Evolutionary conservation across 2,797 vertebrate species (phyloP), one percentile per base, ranked within the genome.

Genomic region (Acanthurus leucopareius): DNA sequence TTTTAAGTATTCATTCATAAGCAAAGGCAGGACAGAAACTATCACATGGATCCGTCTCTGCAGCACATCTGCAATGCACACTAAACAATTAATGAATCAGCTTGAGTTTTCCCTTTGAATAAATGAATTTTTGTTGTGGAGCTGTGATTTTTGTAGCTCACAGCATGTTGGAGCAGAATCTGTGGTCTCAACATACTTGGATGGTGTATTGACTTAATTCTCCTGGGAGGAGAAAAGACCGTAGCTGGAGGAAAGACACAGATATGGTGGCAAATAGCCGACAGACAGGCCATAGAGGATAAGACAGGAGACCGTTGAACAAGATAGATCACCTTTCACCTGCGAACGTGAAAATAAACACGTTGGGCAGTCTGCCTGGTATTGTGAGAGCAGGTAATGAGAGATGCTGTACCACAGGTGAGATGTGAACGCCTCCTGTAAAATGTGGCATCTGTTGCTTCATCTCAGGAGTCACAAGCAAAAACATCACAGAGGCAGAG

Each of bases 321-420:
- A 89, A 86, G 77, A 89, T 81, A 28, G 86, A 89, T 89, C 56
- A 63, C 72, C 69, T 79, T 59, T 80, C 79, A 70, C 72, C 45
- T 52, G 58, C 32, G 60, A 72, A 32, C 56, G 68, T 64, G 63
- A 38, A 60, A 78, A 79, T 40, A 76, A 78, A 82, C 73, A 68
- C 25, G 22, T 40, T 38, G 48, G 65, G 25, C 47, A 72, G 64
- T 32, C 45, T 52, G 38, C 59, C 70, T 51, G 62, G 40, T 57
- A 10, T 0, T 69, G 71, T 51, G 45, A 40, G 64, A 59, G 66
- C 69, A 56, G 40, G 42, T 81, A 85, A 73, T 53, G 47, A 77
- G 64, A 75, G 65, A 58, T 28, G 28, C 28, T 28, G 28, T 35
- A 69, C 59, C 40, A 58, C 59, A 38, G 52, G 6, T 69, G 59